Percentiles rank a stretch among this genome's conserved stretches.
These are phyloP conservation scores for Cylloceria caligata DNA, from an alignment of 2,888 invertebrate species.

Conservation along the genomic window DNA sequence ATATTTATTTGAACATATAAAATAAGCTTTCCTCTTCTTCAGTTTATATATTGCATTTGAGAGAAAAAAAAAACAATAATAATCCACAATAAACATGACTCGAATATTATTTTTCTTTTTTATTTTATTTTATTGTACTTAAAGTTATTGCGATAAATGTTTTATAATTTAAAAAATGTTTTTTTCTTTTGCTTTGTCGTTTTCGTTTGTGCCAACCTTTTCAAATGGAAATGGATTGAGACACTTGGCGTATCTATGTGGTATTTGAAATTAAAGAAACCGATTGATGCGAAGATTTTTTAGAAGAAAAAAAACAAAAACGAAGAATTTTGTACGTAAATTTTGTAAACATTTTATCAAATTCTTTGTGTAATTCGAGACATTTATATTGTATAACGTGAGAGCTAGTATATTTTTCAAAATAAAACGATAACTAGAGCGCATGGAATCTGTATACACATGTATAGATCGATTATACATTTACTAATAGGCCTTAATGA, in stretches of 20 bases:
- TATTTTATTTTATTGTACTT: conserved; percentile 68
- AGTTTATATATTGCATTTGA: conserved; percentile 72
- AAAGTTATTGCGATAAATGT: conserved; percentile 62
- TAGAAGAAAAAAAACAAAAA: too few species aligned
- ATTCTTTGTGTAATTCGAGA: conserved; percentile 73
- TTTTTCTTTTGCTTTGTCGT: conserved; percentile 61
- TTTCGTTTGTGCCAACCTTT: conserved; percentile 72
- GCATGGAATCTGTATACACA: conserved; percentile 56
- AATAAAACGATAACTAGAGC: conserved; percentile 61
- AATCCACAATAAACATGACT: conserved; percentile 68
- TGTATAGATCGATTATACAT: conserved; percentile 60
- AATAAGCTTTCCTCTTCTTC: conserved; percentile 72
- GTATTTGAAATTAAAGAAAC: conserved; percentile 30
- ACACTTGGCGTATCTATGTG: conserved; percentile 45
- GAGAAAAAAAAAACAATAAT: conserved; percentile 70
- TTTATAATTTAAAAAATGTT: conserved; percentile 59
- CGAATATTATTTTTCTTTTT: conserved; percentile 61
- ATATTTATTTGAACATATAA: conserved; percentile 73
- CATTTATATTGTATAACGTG: conserved; percentile 71
- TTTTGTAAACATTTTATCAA: conserved; percentile 75
- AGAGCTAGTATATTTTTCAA: conserved; percentile 76
- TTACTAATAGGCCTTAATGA: conserved; percentile 71
- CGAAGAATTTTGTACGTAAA: conserved; percentile 58
- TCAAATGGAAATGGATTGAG: conserved; percentile 74
- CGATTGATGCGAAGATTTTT: conserved; percentile 41